phyloP scores from a whole-genome alignment of 2,888 invertebrate genomes.

The Dorcus parallelipipedus region DNA sequence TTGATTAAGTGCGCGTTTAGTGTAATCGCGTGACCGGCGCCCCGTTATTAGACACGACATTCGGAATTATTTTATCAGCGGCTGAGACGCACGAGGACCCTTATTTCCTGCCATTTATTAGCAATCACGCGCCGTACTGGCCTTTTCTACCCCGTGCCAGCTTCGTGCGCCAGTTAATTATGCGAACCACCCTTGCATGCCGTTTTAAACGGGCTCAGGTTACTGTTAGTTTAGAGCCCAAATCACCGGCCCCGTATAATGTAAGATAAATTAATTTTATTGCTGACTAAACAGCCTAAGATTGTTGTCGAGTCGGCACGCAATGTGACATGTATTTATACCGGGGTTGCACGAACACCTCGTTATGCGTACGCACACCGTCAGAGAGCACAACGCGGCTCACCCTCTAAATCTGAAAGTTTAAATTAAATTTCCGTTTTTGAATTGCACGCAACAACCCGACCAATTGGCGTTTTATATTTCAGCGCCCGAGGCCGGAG shows the following conservation, averaged over 20 bases:
- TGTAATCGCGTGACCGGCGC: constrained; percentile 42
- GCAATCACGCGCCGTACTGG: constrained; percentile 48
- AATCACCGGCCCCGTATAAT: constrained; percentile 42
- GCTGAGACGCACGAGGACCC: constrained; percentile 49
- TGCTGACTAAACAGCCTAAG: constrained; percentile 51
- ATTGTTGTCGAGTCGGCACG: constrained; percentile 49
- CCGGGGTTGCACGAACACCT: constrained; percentile 34
- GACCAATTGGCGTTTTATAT: constrained; percentile 47
- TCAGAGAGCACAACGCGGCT: constrained; percentile 2
- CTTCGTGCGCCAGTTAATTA: constrained; percentile 48
- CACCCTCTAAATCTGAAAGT: constrained; percentile 42
- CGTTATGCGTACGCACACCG: constrained; percentile 30
- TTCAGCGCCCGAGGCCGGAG: constrained; percentile 35
- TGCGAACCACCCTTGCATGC: constrained; percentile 47
- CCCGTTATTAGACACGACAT: constrained; percentile 51
- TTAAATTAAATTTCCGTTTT: constrained; percentile 51
- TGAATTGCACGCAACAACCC: constrained; percentile 50
- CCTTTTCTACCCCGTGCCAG: constrained; percentile 49
- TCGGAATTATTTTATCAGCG: constrained; percentile 52
- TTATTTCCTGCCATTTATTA: constrained; percentile 52
- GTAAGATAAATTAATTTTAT: constrained; percentile 53
- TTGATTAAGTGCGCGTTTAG: constrained; percentile 16
- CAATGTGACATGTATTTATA: constrained; percentile 48
- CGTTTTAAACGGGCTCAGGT: constrained; percentile 34
- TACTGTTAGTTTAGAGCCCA: constrained; percentile 43